Conservation (phyloP, 2,888 invertebrate genomes). For the Cataglyphis altisquamis region DNA sequence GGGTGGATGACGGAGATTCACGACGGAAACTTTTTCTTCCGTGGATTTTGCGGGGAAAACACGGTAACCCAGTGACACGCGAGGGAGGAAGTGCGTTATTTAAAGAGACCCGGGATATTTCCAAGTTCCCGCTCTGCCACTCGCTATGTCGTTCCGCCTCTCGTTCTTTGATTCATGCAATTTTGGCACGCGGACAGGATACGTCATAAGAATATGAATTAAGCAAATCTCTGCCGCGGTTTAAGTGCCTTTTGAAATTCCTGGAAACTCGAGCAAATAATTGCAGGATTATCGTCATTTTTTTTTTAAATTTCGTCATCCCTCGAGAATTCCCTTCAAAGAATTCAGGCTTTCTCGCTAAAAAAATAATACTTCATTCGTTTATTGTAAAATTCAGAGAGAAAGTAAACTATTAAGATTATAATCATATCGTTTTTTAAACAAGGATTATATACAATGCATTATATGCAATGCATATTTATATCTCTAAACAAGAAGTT, state of each 20-base stretch:
- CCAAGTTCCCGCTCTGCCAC: neutral
- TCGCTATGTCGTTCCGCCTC: neutral
- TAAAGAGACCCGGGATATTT: constrained; percentile 52
- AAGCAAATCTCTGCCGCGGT: neutral
- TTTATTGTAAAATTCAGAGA: no score
- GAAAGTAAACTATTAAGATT: no score
- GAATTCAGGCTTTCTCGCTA: neutral
- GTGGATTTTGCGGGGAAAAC: constrained; percentile 52
- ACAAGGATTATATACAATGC: neutral
- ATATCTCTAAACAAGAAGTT: neutral
- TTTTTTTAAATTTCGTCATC: neutral
- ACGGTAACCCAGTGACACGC: constrained; percentile 62
- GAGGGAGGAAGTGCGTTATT: constrained; percentile 38
- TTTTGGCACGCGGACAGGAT: constrained; percentile 10
- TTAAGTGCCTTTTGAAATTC: neutral
- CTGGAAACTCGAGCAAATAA: neutral
- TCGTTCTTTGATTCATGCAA: constrained; percentile 6
- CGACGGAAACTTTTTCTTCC: constrained; percentile 57
- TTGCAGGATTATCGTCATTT: neutral
- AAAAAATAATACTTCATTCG: no score
- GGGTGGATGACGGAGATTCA: constrained; percentile 56
- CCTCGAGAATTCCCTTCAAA: no score
- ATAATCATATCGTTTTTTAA: neutral
- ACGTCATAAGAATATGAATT: neutral
- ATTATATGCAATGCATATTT: neutral